A percentile compares a stretch with the other conserved stretches of the same genome.
Evolutionary conservation across 2,888 invertebrate genomes (phyloP).

Genomic region (Lomographa bimaculata): DNA sequence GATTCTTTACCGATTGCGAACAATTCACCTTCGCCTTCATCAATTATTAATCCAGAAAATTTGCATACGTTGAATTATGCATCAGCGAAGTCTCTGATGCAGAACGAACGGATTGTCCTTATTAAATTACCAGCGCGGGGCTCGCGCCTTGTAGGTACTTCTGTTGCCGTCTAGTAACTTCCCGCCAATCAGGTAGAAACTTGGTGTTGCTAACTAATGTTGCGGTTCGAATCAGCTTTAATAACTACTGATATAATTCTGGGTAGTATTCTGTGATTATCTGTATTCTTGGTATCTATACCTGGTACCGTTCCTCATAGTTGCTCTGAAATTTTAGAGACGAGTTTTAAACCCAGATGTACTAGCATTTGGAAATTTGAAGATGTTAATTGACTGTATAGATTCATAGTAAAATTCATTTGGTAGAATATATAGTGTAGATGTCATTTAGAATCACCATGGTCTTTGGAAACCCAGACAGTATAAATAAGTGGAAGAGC

Average conservation of each 20-base stretch:
- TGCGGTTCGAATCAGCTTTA: slow-evolving; percentile 27
- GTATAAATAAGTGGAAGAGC: slow-evolving; percentile 9
- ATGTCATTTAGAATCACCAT: slow-evolving; percentile 9
- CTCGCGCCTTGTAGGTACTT: slow-evolving; percentile 39
- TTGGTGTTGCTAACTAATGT: slow-evolving; percentile 37
- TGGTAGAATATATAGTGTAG: no score
- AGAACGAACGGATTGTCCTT: slow-evolving; percentile 66
- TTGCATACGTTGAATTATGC: slow-evolving; percentile 76
- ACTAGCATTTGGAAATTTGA: no score
- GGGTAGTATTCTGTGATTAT: slow-evolving; percentile 18
- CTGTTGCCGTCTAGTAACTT: slow-evolving; percentile 37
- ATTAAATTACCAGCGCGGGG: slow-evolving; percentile 64
- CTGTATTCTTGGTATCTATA: no score
- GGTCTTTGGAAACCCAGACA: slow-evolving; percentile 3
- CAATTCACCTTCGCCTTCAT: slow-evolving; percentile 65
- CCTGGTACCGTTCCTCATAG: no score
- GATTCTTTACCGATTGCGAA: slow-evolving; percentile 57
- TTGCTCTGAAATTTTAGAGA: no score
- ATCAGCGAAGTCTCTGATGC: slow-evolving; percentile 56
- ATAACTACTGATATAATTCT: slow-evolving; percentile 21
- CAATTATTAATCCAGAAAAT: slow-evolving; percentile 70
- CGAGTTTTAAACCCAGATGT: no score
- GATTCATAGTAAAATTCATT: no score
- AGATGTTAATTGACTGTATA: no score
- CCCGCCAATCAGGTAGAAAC: slow-evolving; percentile 50